Conservation (phyloP, 1,140 invertebrate species). For the Acromyrmex echinatior region DNA sequence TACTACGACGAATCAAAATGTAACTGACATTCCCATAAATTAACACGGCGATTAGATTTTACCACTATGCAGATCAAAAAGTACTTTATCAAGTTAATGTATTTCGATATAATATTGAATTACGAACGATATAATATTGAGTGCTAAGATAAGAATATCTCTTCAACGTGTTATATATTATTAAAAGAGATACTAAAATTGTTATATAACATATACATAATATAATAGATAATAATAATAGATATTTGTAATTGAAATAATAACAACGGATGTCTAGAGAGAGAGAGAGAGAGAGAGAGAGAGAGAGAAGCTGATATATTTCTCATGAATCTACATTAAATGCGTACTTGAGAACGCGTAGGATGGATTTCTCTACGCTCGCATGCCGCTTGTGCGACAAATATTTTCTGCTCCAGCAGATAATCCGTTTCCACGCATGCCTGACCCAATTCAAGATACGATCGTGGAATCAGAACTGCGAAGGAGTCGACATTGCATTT, state of each 20-base stretch:
- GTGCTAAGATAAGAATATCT: background rate
- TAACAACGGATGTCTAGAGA: background rate
- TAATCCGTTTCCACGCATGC: slow-evolving; percentile 51
- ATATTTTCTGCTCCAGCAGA: slow-evolving; percentile 53
- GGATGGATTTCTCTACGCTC: background rate
- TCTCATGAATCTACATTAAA: slow-evolving; percentile 1
- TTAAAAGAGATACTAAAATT: no score
- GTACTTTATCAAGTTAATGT: background rate
- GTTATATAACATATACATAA: no score
- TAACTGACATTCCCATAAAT: slow-evolving; percentile 40
- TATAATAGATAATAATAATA: no score
- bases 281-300: background rate
- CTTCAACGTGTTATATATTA: background rate
- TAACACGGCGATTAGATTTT: slow-evolving; percentile 51
- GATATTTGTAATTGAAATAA: background rate
- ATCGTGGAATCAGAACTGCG: slow-evolving; percentile 39
- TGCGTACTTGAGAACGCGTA: background rate
- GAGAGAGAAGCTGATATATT: background rate
- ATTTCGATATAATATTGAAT: background rate
- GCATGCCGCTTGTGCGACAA: slow-evolving; percentile 27
- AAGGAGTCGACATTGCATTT: slow-evolving; percentile 35
- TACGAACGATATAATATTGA: background rate
- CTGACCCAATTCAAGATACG: slow-evolving; percentile 56
- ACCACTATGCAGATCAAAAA: background rate
- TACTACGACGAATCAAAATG: slow-evolving; percentile 38